These are phyloP conservation scores for Cygnus olor DNA, from an alignment of 2,797 vertebrate species.

Conservation along the genomic window DNA sequence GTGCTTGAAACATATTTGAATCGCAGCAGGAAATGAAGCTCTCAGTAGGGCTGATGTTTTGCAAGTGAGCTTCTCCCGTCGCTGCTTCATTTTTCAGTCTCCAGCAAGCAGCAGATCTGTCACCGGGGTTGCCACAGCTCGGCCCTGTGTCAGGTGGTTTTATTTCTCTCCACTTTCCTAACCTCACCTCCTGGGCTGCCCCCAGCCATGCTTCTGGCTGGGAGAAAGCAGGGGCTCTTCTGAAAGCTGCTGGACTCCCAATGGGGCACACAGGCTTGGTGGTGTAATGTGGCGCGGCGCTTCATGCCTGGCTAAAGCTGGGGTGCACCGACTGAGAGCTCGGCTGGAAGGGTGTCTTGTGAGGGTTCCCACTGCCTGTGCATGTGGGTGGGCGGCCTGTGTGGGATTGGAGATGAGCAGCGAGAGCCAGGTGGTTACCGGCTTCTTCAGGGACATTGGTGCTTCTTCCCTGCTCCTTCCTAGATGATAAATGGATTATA, in stretches of 20 bases:
- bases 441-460: neutral
- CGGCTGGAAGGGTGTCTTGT: neutral
- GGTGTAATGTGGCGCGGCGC: neutral
- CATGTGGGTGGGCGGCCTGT: too few relatives aligned
- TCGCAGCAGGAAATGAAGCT: neutral
- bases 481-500: neutral
- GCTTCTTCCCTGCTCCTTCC: neutral
- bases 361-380: too few relatives aligned
- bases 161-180: neutral
- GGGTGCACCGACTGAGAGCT: neutral
- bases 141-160: fast-evolving
- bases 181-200: neutral
- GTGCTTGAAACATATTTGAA: neutral
- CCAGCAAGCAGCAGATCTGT: neutral
- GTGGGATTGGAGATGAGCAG: neutral
- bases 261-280: neutral
- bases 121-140: neutral
- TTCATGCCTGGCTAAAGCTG: neutral
- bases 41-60: neutral
- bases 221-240: neutral
- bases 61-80: neutral
- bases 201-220: neutral
- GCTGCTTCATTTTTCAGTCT: neutral
- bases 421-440: neutral
- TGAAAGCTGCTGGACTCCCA: neutral